Evolutionary conservation across 2,113 vertebrate genomes (phyloP).

Genomic region (Rousettus leschenaultii): DNA sequence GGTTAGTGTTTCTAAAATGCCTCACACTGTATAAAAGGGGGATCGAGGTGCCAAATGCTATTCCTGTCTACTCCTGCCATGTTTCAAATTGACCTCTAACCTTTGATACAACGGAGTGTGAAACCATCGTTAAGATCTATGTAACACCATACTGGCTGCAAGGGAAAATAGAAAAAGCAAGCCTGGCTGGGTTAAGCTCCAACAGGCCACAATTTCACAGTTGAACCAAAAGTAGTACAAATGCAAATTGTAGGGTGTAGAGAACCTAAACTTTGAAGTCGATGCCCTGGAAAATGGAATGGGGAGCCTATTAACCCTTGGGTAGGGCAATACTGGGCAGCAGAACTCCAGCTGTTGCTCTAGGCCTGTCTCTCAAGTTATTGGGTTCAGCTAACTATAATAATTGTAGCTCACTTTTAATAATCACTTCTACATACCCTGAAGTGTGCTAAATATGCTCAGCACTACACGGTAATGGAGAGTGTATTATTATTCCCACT

Average conservation of each 20-base stretch:
- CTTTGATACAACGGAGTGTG: constrained; percentile 24
- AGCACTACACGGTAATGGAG: background rate
- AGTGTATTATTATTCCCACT: background rate
- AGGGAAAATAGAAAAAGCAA: background rate
- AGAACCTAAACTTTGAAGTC: constrained; percentile 45
- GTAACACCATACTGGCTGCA: constrained; percentile 6
- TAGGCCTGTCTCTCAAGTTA: background rate
- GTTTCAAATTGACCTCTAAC: constrained; percentile 43
- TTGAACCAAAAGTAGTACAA: constrained; percentile 41
- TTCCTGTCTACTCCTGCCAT: background rate
- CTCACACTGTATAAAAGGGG: background rate
- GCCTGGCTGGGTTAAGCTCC: background rate
- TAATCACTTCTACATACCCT: rapidly evolving
- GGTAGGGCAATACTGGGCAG: background rate
- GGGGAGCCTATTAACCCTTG: constrained; percentile 16
- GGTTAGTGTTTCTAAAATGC: constrained; percentile 51
- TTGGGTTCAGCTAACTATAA: background rate
- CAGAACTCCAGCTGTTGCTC: background rate
- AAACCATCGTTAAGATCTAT: constrained; percentile 23
- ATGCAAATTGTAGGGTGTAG: constrained; percentile 28
- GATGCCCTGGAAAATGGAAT: background rate
- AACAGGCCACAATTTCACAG: constrained; percentile 35
- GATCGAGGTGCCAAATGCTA: background rate
- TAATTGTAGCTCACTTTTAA: background rate
- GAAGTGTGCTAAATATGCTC: background rate